phyloP scores from a whole-genome alignment of 2,888 invertebrate species.

The Beris chalybata region DNA sequence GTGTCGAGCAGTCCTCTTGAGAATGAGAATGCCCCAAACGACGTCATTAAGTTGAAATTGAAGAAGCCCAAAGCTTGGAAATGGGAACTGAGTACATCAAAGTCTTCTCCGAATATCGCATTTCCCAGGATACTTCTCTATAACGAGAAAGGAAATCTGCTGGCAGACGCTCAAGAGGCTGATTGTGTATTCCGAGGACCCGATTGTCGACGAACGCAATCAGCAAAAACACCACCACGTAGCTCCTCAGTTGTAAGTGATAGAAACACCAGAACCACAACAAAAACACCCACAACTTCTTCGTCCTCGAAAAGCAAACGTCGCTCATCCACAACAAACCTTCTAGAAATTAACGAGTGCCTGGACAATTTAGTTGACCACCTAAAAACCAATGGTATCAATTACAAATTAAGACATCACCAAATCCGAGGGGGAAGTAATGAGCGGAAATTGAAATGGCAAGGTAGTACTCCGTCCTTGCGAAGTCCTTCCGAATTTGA shows the following conservation, averaged over 20 bases:
- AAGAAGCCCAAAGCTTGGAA: conserved; percentile 62
- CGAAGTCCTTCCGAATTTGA: conserved; percentile 18
- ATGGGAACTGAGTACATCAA: conserved; percentile 63
- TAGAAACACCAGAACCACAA: too few species aligned
- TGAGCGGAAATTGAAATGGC: conserved; percentile 27
- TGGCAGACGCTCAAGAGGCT: conserved; percentile 55
- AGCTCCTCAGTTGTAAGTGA: not conserved
- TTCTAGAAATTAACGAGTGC: conserved; percentile 31
- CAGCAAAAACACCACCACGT: conserved; percentile 12
- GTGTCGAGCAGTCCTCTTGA: conserved; percentile 4
- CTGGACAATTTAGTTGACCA: conserved; percentile 35
- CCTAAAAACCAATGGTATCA: conserved; percentile 35
- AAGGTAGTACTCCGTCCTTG: conserved; percentile 17
- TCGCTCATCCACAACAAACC: conserved; percentile 31
- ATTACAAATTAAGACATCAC: conserved; percentile 34
- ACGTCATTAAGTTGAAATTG: conserved; percentile 58
- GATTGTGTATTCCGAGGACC: conserved; percentile 42
- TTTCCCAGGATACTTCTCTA: conserved; percentile 61
- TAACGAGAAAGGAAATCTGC: conserved; percentile 58
- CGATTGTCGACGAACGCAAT: conserved; percentile 21
- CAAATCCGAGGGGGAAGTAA: conserved; percentile 12
- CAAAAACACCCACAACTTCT: not conserved
- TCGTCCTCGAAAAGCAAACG: conserved; percentile 14
- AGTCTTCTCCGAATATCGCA: conserved; percentile 61
- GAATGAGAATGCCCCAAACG: conserved; percentile 43